phyloP scores from a whole-genome alignment of 1,140 invertebrate species.

The Lethrus apterus region DNA sequence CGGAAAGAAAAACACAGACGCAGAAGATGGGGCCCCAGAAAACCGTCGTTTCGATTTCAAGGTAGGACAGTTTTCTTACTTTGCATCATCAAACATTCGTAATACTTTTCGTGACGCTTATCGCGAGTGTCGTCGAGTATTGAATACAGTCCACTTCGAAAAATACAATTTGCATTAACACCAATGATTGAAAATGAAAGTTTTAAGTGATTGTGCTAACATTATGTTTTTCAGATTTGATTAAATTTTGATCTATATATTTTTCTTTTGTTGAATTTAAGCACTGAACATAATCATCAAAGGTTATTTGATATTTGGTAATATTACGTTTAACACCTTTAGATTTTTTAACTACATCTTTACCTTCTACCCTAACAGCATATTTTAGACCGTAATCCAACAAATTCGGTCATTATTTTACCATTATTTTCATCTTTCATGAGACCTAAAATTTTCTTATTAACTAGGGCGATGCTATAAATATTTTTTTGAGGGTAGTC shows the following conservation, averaged over 20 bases:
- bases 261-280: conserved; percentile 14
- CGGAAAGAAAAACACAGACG: too few relatives aligned
- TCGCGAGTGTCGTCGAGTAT: too few relatives aligned
- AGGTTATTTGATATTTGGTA: conserved; percentile 23
- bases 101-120: too few relatives aligned
- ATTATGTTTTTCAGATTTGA: conserved; percentile 20
- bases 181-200: too few relatives aligned
- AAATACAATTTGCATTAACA: too few relatives aligned
- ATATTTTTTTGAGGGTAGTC: conserved; percentile 26
- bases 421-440: conserved; percentile 43
- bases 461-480: conserved; percentile 30
- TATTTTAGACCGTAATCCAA: conserved; percentile 41
- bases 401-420: conserved; percentile 29
- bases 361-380: conserved; percentile 22
- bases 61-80: too few relatives aligned
- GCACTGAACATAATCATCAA: conserved; percentile 27
- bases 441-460: conserved; percentile 45
- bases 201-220: conserved; percentile 23
- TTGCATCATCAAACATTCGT: too few relatives aligned
- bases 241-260: conserved; percentile 13
- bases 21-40: too few relatives aligned
- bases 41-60: too few relatives aligned
- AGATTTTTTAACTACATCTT: conserved; percentile 23
- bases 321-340: conserved; percentile 30
- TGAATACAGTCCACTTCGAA: too few relatives aligned